Percentiles rank a stretch among this genome's conserved stretches.
These are phyloP conservation scores for Sarcophaga subvicina DNA, from an alignment of 2,888 invertebrate genomes.

Conservation along the genomic window DNA sequence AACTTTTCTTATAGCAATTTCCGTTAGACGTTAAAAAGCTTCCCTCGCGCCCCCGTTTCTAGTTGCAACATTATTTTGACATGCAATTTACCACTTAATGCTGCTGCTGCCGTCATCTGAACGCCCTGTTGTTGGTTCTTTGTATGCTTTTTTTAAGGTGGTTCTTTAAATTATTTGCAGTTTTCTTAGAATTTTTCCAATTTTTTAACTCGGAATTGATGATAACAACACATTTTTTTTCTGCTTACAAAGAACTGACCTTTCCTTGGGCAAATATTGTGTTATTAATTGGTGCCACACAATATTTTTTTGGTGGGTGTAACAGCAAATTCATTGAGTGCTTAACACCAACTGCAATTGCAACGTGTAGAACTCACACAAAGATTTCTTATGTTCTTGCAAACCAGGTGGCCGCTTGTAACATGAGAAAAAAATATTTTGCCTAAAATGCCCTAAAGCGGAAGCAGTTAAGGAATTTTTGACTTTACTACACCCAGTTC, in stretches of 20 bases:
- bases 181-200: conserved; percentile 21
- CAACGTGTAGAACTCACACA: not conserved
- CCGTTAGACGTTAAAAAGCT: conserved; percentile 49
- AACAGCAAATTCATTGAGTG: conserved; percentile 10
- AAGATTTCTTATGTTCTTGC: not conserved
- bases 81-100: conserved; percentile 65
- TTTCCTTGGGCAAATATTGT: conserved; percentile 47
- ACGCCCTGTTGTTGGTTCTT: conserved; percentile 41
- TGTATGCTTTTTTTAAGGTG: conserved; percentile 43
- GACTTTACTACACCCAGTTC: not conserved
- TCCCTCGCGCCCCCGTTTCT: conserved; percentile 12
- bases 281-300: conserved; percentile 30
- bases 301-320: conserved; percentile 14
- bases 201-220: no score
- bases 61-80: conserved; percentile 53
- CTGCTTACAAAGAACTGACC: conserved; percentile 46
- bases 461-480: not conserved
- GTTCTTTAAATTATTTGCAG: conserved; percentile 43
- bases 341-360: not conserved
- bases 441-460: no score
- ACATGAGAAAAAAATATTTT: not conserved
- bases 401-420: not conserved
- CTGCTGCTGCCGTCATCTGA: conserved; percentile 55
- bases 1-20: conserved; percentile 59
- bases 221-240: not conserved